A percentile compares a stretch with the other conserved stretches of the same genome.
These are phyloP conservation scores for Frieseomelitta varia DNA, from an alignment of 1,140 invertebrate genomes.

Conservation along the genomic window DNA sequence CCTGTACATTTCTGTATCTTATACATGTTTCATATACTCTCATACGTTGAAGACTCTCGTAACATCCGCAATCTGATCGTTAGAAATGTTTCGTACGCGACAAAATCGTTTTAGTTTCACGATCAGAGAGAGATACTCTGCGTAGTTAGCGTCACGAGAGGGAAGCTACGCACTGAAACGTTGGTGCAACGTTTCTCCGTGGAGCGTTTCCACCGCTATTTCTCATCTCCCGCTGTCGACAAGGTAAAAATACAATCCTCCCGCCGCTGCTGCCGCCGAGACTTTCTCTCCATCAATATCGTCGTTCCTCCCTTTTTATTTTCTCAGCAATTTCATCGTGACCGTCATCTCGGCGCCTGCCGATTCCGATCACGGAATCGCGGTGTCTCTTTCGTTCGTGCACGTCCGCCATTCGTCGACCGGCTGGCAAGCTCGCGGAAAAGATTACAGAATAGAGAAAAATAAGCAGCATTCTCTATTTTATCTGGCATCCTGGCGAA, in stretches of 20 bases:
- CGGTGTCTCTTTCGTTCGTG: background rate
- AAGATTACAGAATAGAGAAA: constrained; percentile 31
- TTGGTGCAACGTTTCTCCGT: background rate
- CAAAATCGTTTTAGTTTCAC: constrained; percentile 1
- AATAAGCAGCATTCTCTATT: background rate
- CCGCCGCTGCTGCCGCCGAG: constrained; percentile 5
- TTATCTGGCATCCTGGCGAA: constrained; percentile 8
- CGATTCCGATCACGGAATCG: constrained; percentile 40
- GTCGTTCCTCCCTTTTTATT: constrained; percentile 18
- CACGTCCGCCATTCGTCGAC: constrained; percentile 5
- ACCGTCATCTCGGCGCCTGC: constrained; percentile 29
- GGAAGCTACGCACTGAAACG: background rate
- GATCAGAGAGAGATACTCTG: constrained; percentile 19
- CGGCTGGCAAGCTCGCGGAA: background rate
- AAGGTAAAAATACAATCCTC: constrained; percentile 63
- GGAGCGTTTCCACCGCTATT: constrained; percentile 24
- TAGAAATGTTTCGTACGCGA: constrained; percentile 10
- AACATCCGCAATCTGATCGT: background rate
- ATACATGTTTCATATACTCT: background rate
- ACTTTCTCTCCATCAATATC: constrained; percentile 30
- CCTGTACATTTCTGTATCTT: background rate
- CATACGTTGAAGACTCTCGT: background rate
- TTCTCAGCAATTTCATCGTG: constrained; percentile 31
- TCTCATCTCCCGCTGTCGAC: constrained; percentile 67
- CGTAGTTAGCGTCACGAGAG: constrained; percentile 39